Evolutionary conservation across 2,797 vertebrate species (phyloP).

Genomic region (Parauchenoglanis ngamensis): DNA sequence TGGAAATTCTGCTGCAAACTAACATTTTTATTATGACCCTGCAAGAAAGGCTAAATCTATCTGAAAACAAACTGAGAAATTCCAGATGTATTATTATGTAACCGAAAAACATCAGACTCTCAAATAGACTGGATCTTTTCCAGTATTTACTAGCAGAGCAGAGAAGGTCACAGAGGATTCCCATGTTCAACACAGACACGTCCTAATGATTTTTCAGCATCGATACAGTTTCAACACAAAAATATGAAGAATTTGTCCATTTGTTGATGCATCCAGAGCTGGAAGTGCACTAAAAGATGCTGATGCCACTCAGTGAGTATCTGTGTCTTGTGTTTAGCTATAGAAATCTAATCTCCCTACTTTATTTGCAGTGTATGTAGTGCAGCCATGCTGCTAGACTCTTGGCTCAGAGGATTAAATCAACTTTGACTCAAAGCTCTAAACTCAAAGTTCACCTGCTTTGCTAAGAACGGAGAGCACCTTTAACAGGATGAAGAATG

Average conservation of each 20-base stretch:
- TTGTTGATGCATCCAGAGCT: not conserved
- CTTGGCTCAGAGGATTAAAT: constrained; percentile 69
- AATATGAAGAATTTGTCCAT: not conserved
- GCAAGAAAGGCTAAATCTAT: constrained; percentile 55
- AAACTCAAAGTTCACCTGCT: constrained; percentile 61
- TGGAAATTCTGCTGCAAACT: constrained; percentile 6
- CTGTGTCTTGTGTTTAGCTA: not conserved
- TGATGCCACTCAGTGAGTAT: constrained; percentile 7
- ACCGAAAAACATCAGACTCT: constrained; percentile 65
- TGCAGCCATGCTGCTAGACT: constrained; percentile 60
- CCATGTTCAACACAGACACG: not conserved
- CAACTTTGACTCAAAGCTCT: constrained; percentile 64
- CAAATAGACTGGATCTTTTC: constrained; percentile 61
- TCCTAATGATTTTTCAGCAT: not conserved
- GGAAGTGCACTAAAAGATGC: not conserved
- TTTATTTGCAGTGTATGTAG: constrained; percentile 48
- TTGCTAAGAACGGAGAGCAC: not conserved
- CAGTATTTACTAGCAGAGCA: constrained; percentile 49
- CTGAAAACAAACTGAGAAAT: constrained; percentile 66
- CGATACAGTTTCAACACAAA: not conserved
- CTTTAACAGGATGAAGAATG: constrained; percentile 12
- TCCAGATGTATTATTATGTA: constrained; percentile 71
- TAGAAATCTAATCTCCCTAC: constrained; percentile 22
- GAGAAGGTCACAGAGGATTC: constrained; percentile 39
- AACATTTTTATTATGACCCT: constrained; percentile 27